Conservation (phyloP, 1,140 invertebrate species). For the Notospermus geniculatus region DNA sequence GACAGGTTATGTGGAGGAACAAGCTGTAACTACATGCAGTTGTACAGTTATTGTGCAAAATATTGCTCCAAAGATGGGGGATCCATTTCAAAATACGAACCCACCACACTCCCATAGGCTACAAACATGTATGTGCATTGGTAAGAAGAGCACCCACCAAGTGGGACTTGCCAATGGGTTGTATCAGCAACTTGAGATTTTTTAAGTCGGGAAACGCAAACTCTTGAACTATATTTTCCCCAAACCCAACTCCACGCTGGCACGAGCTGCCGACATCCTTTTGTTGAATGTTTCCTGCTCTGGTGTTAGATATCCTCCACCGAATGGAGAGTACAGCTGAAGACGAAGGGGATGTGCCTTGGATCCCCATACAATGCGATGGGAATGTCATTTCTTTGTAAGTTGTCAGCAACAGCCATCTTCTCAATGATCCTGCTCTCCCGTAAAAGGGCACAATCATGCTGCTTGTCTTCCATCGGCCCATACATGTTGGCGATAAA, state of each 20-base stretch:
- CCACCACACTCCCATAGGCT: neutral
- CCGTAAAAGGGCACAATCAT: neutral
- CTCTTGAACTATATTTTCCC: too few relatives aligned
- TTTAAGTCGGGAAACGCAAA: too few relatives aligned
- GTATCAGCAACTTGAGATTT: neutral
- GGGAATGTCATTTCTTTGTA: neutral
- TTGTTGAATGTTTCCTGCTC: neutral
- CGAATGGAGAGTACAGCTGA: neutral
- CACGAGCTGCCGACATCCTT: conserved; percentile 1
- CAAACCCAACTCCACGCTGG: too few relatives aligned
- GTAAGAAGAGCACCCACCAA: neutral
- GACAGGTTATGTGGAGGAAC: too few relatives aligned
- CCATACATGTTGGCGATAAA: conserved; percentile 5
- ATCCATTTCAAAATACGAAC: conserved; percentile 1
- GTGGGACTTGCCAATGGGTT: too few relatives aligned
- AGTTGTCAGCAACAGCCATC: too few relatives aligned
- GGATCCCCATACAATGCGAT: conserved; percentile 4
- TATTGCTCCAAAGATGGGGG: neutral
- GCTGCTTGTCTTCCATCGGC: neutral
- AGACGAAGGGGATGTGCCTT: neutral
- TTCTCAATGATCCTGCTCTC: neutral
- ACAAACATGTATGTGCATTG: neutral
- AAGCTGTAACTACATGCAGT: too few relatives aligned
- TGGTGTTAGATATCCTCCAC: neutral
- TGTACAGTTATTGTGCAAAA: too few relatives aligned